Base-by-base conservation (phyloP, 2,113 vertebrate genomes). In the Pseudonaja textilis region DNA sequence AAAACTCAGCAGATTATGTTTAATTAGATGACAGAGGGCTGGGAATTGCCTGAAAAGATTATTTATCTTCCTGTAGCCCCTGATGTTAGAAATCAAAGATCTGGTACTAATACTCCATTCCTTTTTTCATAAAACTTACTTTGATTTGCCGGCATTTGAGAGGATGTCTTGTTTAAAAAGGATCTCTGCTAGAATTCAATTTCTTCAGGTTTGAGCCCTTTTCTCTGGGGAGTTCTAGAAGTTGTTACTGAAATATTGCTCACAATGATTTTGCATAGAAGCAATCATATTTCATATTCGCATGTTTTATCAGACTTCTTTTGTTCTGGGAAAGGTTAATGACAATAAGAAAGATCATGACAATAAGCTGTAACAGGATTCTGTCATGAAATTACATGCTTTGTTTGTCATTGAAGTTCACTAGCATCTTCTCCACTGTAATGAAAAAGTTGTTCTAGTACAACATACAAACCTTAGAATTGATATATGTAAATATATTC, bases 1-100 rank as follows among this genome's bases (percentile, higher is more conserved):
- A 81, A 56, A 74, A 85, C 29, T 59, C 88, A 90, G 74, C 64
- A 85, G 74, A 85, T 81, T 85, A 89, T 93, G 74, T 61, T 93
- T 89, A 90, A 90, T 92, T 85, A 85, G 42, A 86, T 47, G 8
- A 47, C 69, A 89, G 23, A 59, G 26, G 16, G 54, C 52, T 47
- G 39, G 16, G 81, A 74, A 59, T 61, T 85, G 74, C 74, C 88
- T 59, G n/a, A 45, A 86, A 42, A 61, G 88, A 50, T 85, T 55
- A 25, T 26, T n/a, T 42, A 26, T 10, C 29, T 12, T 87, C 6
- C n/a, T 9, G 7, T 56, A 29, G 16, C 4, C 14, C 54, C 55
- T n/a, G 54, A 47, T n/a, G 47, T 42, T 45, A 16, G 34, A 14
- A 39, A 42, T 81, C 74, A 81, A 81, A 81, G 74, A 81, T 22